Percentiles rank a stretch among this genome's conserved stretches.
Conservation (phyloP, 2,797 vertebrate species). For the Pseudocheirus occidentalis region DNA sequence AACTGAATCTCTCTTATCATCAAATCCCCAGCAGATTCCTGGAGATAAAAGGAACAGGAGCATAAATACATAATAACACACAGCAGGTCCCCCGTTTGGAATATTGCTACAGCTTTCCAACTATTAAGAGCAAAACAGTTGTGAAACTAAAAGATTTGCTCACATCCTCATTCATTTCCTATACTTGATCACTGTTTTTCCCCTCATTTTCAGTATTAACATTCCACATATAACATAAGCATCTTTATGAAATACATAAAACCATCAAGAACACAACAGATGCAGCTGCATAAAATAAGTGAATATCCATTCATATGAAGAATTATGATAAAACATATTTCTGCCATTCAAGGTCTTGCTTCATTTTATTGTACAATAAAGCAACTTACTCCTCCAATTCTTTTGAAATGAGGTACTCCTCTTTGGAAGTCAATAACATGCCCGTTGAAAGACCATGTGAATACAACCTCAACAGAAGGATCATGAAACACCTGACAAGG, state of each 20-base stretch:
- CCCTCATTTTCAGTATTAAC: conserved; percentile 70
- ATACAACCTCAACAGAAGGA: conserved; percentile 86
- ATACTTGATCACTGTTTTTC: conserved; percentile 60
- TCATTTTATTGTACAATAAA: conserved; percentile 41
- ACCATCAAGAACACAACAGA: conserved; percentile 72
- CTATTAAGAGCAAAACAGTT: conserved; percentile 73
- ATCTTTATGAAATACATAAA: conserved; percentile 72
- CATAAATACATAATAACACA: conserved; percentile 69
- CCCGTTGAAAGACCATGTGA: conserved; percentile 92
- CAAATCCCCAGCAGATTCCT: conserved; percentile 92
- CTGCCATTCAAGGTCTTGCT: not conserved
- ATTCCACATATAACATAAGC: conserved; percentile 71
- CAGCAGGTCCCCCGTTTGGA: conserved; percentile 42
- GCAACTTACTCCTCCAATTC: conserved; percentile 90
- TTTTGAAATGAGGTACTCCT: conserved; percentile 89
- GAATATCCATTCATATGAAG: conserved; percentile 60
- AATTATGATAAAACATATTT: conserved; percentile 36
- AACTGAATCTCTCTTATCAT: conserved; percentile 94
- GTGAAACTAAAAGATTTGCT: conserved; percentile 77
- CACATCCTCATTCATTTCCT: conserved; percentile 70
- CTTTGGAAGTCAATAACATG: conserved; percentile 87
- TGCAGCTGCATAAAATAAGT: conserved; percentile 61
- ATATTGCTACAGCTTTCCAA: conserved; percentile 73
- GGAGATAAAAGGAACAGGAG: conserved; percentile 59
- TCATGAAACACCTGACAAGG: conserved; percentile 91